phyloP scores from a whole-genome alignment of 2,797 vertebrate species.

The Enteromius radiatus region DNA sequence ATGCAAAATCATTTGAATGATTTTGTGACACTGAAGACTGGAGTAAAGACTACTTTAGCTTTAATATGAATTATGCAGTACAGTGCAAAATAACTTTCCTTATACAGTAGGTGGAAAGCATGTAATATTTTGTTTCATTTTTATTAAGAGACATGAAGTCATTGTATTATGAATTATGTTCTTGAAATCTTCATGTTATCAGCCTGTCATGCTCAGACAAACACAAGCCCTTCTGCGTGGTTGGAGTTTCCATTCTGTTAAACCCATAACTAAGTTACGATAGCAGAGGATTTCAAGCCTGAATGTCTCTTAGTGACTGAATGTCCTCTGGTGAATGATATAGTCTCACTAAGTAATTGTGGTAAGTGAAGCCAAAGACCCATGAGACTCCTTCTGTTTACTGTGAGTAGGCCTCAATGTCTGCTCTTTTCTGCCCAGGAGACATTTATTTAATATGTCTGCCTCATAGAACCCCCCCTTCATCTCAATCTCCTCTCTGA shows the following conservation, averaged over 20 bases:
- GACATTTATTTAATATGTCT: constrained; percentile 31
- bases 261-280: constrained; percentile 40
- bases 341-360: constrained; percentile 20
- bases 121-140: neutral
- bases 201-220: neutral
- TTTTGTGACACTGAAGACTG: neutral
- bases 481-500: neutral
- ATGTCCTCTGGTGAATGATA: constrained; percentile 24
- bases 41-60: neutral
- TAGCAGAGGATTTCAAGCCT: constrained; percentile 33
- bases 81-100: too few species aligned
- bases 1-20: neutral
- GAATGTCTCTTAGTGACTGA: constrained; percentile 10
- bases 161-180: constrained; percentile 1
- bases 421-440: constrained; percentile 7
- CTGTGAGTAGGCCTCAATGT: constrained; percentile 18
- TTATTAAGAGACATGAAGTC: neutral
- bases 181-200: constrained; percentile 8
- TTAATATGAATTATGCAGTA: neutral
- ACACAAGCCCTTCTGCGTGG: neutral
- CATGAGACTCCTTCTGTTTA: constrained; percentile 11
- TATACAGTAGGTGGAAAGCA: neutral
- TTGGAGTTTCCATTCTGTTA: constrained; percentile 23
- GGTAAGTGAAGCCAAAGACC: constrained; percentile 17
- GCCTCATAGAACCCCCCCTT: neutral